phyloP scores from a whole-genome alignment of 2,797 vertebrate genomes.

The Acestrorhynchus altus region DNA sequence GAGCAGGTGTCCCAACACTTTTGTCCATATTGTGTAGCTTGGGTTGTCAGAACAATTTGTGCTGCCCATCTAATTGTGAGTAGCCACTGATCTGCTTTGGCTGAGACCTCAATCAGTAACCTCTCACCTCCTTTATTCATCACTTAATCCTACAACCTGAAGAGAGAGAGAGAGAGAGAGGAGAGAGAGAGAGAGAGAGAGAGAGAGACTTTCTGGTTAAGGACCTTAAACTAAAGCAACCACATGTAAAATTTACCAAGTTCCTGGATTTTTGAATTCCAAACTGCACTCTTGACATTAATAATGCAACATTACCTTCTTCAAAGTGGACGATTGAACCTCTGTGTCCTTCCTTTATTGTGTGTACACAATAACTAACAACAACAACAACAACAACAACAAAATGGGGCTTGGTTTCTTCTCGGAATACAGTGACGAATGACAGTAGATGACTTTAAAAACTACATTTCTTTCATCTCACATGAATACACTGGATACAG shows the following conservation, averaged over 20 bases:
- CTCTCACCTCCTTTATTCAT: slow-evolving; percentile 4
- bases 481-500: no score
- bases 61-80: slow-evolving; percentile 14
- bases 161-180: neutral
- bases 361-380: neutral
- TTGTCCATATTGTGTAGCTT: no score
- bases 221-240: neutral
- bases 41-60: slow-evolving; percentile 9
- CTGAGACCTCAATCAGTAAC: slow-evolving; percentile 34
- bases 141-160: slow-evolving; percentile 18
- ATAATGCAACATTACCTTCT: neutral
- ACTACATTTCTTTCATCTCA: no score
- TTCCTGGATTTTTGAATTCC: neutral
- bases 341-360: neutral
- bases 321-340: neutral
- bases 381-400: neutral
- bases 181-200: slow-evolving; percentile 1
- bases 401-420: neutral
- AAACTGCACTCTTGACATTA: neutral
- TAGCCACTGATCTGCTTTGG: slow-evolving; percentile 45
- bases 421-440: neutral
- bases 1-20: no score
- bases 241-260: slow-evolving; percentile 1
- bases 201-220: neutral
- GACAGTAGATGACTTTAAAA: neutral